Evolutionary conservation across 2,113 vertebrate genomes (phyloP).

Genomic region (Pandion haliaetus): DNA sequence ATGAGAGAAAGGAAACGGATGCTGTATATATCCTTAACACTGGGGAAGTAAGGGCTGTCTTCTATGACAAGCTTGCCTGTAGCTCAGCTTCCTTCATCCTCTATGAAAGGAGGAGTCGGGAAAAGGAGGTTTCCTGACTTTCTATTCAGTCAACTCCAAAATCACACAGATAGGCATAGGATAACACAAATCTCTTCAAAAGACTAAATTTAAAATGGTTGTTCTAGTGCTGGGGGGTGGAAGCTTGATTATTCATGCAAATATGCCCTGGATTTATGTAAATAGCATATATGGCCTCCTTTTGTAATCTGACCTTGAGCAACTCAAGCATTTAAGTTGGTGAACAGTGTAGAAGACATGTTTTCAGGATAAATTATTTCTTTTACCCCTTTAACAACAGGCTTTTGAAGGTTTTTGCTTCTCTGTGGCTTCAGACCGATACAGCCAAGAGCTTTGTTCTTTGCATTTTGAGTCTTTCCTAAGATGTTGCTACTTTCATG

Average conservation of each 20-base stretch:
- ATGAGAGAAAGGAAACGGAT: not conserved
- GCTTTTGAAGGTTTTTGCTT: not conserved
- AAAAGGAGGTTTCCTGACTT: not conserved
- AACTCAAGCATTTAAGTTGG: not conserved
- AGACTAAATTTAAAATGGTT: not conserved
- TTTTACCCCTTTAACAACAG: not conserved
- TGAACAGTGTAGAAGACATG: not conserved
- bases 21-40: not conserved
- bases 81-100: not conserved
- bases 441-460: not conserved
- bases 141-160: not conserved
- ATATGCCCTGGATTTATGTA: not conserved
- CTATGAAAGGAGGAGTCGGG: not conserved
- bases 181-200: not conserved
- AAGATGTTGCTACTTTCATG: not conserved
- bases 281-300: not conserved
- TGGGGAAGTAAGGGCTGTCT: not conserved
- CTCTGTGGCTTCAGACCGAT: not conserved
- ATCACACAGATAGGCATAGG: not conserved
- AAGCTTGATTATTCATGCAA: not conserved
- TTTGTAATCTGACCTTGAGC: not conserved
- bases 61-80: not conserved
- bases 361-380: not conserved
- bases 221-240: not conserved
- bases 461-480: not conserved